Evolutionary conservation across 2,797 vertebrate species (phyloP).

Genomic region (Sebastes nivosus): DNA sequence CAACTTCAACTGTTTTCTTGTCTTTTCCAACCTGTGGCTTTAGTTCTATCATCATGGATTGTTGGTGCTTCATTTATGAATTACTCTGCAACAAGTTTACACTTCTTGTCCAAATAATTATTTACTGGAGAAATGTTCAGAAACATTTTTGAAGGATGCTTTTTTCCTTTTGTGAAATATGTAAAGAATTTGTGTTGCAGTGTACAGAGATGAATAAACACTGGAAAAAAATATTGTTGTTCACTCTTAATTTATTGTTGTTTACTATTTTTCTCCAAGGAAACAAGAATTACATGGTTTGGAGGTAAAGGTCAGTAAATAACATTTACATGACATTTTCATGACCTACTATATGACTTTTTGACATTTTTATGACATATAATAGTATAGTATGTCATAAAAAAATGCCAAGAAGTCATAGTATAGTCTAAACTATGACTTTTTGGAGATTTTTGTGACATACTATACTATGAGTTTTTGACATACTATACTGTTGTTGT

Average conservation of each 20-base stretch:
- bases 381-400: too few relatives aligned
- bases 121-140: conserved; percentile 62
- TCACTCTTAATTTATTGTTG: conserved; percentile 11
- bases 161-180: conserved; percentile 69
- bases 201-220: conserved; percentile 84
- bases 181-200: conserved; percentile 82
- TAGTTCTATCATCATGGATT: conserved; percentile 36
- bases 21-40: conserved; percentile 50
- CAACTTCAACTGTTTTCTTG: conserved; percentile 9
- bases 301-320: neutral
- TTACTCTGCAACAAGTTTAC: conserved; percentile 46
- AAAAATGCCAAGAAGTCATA: too few relatives aligned
- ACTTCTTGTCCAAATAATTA: conserved; percentile 47
- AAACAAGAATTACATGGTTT: neutral
- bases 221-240: conserved; percentile 53
- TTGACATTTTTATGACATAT: too few relatives aligned
- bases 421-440: too few relatives aligned
- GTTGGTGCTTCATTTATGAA: conserved; percentile 39
- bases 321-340: too few relatives aligned
- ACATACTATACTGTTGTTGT: too few relatives aligned
- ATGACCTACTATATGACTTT: too few relatives aligned
- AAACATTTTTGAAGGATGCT: conserved; percentile 60
- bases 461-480: too few relatives aligned
- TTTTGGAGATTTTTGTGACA: too few relatives aligned
- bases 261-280: conserved; percentile 47